A percentile compares a stretch with the other conserved stretches of the same genome.
phyloP scores from a whole-genome alignment of 2,113 vertebrate species.

The Cacatua alba region DNA sequence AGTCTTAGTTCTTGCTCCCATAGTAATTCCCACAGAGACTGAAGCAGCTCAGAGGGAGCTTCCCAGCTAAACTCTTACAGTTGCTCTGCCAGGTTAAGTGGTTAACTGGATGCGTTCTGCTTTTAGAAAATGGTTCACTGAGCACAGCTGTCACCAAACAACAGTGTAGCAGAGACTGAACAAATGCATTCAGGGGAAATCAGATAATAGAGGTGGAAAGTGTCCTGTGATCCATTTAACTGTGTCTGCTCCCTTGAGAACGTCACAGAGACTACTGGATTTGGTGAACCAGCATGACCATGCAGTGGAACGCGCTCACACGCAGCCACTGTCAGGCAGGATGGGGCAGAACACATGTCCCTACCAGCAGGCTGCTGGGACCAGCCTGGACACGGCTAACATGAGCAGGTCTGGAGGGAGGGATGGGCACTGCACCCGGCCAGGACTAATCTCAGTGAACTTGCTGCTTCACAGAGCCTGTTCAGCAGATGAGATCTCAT shows the following conservation, averaged over 20 bases:
- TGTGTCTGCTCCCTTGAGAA: conserved; percentile 23
- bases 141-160: conserved; percentile 65
- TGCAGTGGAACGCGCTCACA: fast-evolving
- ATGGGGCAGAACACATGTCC: neutral
- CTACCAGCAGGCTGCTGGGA: neutral
- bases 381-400: fast-evolving
- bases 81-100: neutral
- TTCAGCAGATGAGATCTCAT: neutral
- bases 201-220: conserved; percentile 57
- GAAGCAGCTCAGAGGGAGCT: neutral
- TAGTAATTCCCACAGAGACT: neutral
- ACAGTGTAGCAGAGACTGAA: neutral
- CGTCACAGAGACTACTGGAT: neutral
- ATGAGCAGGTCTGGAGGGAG: neutral
- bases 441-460: neutral
- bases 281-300: neutral
- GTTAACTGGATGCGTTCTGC: conserved; percentile 16
- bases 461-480: neutral
- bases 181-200: conserved; percentile 34
- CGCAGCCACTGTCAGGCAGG: neutral
- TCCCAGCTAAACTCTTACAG: neutral
- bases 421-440: neutral
- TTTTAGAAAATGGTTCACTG: conserved; percentile 44
- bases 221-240: conserved; percentile 62
- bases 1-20: neutral